Percentiles rank a stretch among this genome's conserved stretches.
Evolutionary conservation across 2,888 invertebrate genomes (phyloP).

Genomic region (Frankliniella intonsa): DNA sequence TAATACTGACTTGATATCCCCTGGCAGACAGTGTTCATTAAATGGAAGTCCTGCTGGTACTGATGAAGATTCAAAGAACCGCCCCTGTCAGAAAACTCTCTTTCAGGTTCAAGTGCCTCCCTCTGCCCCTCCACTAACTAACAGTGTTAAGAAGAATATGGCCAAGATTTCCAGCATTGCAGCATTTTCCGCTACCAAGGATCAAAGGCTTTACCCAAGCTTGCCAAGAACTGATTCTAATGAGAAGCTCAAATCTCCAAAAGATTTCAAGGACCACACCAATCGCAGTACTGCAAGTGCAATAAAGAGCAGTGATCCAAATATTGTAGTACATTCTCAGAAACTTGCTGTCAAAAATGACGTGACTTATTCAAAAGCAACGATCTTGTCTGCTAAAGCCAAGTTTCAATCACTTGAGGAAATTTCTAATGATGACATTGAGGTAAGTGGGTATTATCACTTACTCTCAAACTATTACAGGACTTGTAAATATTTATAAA

Average conservation of each 20-base stretch:
- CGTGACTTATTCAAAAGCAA: too few species aligned
- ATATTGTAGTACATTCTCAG: not conserved
- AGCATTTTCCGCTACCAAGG: not conserved
- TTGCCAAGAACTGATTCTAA: not conserved
- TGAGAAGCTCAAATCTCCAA: not conserved
- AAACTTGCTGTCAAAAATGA: not conserved
- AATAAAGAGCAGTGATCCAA: not conserved
- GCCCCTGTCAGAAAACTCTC: too few species aligned
- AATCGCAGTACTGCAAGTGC: not conserved
- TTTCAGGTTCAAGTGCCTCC: too few species aligned
- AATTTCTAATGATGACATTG: not conserved
- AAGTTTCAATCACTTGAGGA: not conserved
- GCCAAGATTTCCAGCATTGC: not conserved
- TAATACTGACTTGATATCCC: not conserved
- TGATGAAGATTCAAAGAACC: too few species aligned
- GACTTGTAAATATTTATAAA: not conserved
- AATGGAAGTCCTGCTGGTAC: too few species aligned
- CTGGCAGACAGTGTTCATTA: too few species aligned
- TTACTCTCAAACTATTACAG: not conserved
- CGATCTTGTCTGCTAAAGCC: too few species aligned
- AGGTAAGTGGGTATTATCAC: not conserved
- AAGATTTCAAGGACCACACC: not conserved
- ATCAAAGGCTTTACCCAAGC: not conserved
- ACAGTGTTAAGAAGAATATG: not conserved
- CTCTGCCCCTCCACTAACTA: too few species aligned